Percentiles rank a stretch among this genome's conserved stretches.
phyloP scores from a whole-genome alignment of 2,888 invertebrate genomes.

The Tenthredo mesomela region DNA sequence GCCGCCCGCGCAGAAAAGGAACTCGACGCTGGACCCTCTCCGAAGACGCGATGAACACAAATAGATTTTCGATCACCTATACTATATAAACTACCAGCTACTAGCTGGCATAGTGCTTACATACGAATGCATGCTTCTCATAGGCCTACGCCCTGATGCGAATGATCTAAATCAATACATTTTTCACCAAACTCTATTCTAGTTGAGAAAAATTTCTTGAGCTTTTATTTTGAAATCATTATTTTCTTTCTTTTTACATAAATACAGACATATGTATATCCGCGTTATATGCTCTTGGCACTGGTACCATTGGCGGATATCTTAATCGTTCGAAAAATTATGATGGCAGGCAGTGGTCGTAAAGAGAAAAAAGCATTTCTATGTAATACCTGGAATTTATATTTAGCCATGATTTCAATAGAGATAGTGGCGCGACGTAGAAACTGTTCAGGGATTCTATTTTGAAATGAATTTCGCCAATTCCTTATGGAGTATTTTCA shows the following conservation, averaged over 20 bases:
- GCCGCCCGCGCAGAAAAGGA: conserved; percentile 55
- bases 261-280: neutral
- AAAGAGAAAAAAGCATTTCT: neutral
- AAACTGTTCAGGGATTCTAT: neutral
- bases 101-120: conserved; percentile 13
- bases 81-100: conserved; percentile 48
- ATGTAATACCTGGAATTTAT: conserved; percentile 31
- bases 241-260: neutral
- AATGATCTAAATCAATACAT: conserved; percentile 30
- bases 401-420: conserved; percentile 12
- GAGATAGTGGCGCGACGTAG: neutral
- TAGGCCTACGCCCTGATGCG: conserved; percentile 34
- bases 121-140: conserved; percentile 26
- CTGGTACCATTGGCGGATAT: neutral
- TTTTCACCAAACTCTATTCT: neutral
- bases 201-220: neutral
- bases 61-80: conserved; percentile 65
- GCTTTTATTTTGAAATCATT: neutral
- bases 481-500: neutral
- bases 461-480: conserved; percentile 22
- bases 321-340: conserved; percentile 2
- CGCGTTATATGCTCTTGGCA: neutral
- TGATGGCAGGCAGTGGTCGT: neutral
- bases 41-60: conserved; percentile 60
- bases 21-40: conserved; percentile 50